Evolutionary conservation across 2,113 vertebrate genomes (phyloP).

Genomic region (Ptilonorhynchus violaceus): DNA sequence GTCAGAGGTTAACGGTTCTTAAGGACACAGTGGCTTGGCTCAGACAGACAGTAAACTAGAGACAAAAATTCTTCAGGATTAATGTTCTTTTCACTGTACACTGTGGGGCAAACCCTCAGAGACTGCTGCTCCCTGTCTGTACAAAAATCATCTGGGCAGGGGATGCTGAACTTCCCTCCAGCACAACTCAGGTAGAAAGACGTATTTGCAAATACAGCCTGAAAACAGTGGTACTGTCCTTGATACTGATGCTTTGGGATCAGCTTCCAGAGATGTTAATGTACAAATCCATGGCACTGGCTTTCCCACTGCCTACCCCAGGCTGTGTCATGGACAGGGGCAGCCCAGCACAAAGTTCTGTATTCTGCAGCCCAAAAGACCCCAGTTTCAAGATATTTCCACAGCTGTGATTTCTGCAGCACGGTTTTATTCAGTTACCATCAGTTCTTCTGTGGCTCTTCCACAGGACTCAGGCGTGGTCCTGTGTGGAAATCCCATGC

Average conservation of each 20-base stretch:
- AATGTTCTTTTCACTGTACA: background rate
- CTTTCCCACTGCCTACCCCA: background rate
- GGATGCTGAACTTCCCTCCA: background rate
- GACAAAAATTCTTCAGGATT: background rate
- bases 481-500: background rate
- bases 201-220: background rate
- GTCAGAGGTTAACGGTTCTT: background rate
- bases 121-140: background rate
- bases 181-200: background rate
- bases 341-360: background rate
- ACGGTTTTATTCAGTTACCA: background rate
- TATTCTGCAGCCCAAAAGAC: background rate
- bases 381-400: background rate
- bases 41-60: background rate
- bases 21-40: background rate
- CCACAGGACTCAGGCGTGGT: background rate
- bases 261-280: background rate
- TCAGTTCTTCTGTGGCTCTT: background rate
- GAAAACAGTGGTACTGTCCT: background rate
- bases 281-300: accelerated
- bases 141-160: background rate
- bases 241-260: background rate
- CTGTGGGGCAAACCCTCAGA: background rate
- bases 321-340: background rate
- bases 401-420: background rate